These are phyloP conservation scores for Xyrichtys novacula DNA, from an alignment of 2,797 vertebrate species.

Conservation along the genomic window DNA sequence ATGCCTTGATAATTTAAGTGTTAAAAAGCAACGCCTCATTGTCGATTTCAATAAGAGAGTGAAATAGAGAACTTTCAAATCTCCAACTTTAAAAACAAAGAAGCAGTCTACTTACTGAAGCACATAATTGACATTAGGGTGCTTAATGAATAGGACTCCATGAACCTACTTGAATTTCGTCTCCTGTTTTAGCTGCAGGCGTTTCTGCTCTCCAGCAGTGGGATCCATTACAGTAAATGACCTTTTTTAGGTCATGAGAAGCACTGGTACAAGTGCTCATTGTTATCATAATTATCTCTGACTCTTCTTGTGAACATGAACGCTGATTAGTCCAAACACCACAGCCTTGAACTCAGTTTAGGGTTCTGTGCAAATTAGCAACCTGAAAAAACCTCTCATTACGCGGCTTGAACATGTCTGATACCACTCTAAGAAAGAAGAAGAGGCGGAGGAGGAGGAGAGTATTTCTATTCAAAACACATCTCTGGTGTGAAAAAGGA, in stretches of 20 bases:
- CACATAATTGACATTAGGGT: not conserved
- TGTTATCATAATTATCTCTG: constrained; percentile 58
- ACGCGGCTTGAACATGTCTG: constrained; percentile 8
- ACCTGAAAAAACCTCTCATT: constrained; percentile 30
- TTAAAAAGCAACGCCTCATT: not conserved
- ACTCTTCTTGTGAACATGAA: constrained; percentile 42
- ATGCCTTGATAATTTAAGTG: too few relatives aligned
- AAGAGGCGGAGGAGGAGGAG: not conserved
- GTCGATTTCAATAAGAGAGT: not conserved
- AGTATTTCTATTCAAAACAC: constrained; percentile 7
- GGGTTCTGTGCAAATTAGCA: constrained; percentile 52
- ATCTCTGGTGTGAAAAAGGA: constrained; percentile 1
- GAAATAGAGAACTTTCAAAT: not conserved
- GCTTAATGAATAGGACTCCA: not conserved
- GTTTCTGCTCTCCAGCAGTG: not conserved
- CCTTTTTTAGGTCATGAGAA: constrained; percentile 33
- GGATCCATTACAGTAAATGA: constrained; percentile 38
- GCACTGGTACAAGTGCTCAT: constrained; percentile 29
- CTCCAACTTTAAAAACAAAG: not conserved
- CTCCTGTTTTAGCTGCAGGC: not conserved
- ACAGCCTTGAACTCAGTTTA: constrained; percentile 37
- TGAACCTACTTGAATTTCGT: not conserved
- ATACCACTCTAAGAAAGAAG: not conserved
- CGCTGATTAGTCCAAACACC: constrained; percentile 49
- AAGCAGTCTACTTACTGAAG: not conserved